Base-by-base conservation (phyloP, 2,113 vertebrate species). In the Bufo bufo region DNA sequence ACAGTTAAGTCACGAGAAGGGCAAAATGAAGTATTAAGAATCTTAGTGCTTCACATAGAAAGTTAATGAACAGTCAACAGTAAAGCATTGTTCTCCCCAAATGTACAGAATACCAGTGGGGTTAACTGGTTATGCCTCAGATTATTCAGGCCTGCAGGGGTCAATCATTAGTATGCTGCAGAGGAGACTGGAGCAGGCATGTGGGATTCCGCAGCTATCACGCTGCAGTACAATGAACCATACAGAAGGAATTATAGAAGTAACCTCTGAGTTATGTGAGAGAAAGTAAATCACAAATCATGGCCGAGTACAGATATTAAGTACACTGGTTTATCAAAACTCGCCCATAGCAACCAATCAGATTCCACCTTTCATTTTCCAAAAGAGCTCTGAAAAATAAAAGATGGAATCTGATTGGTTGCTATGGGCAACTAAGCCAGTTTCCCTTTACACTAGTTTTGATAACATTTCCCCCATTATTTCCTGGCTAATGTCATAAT, bases 51-150 rank as follows among this genome's bases (percentile, higher is more conserved):
- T 56, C 49, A 23, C 77, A 87, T 56, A 71, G 58, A 71, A 87
- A 87, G 85, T 87, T 87, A 87, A 87, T 80, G 85, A 87, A 87
- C 85, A 86, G 79, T 86, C 47, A 54, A 86, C 85, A 86, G 23
- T 86, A 87, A 80, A 87, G 23, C 77, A 45, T 54, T 87, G 77
- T 78, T 87, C 85, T 80, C 63, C 23, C 69, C 58, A 50, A 87
- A 87, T 87, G 85, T 71, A 80, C 77, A 87, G 75, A 87, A 87
- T 87, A 23, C 77, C 59, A 79, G 23, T 80, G 61, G 72, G 85
- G 77, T 87, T 87, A 87, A 80, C 77, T 49, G 63, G 61, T 81
- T 54, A 71, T 87, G 61, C 79, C 75, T 80, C 85, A 52, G 77
- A 77, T 87, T 87, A 69, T 87, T 80, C 77, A 71, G 77, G 50